Evolutionary conservation across 2,888 invertebrate species (phyloP).

Genomic region (Ashinkailepas kermadecensis): DNA sequence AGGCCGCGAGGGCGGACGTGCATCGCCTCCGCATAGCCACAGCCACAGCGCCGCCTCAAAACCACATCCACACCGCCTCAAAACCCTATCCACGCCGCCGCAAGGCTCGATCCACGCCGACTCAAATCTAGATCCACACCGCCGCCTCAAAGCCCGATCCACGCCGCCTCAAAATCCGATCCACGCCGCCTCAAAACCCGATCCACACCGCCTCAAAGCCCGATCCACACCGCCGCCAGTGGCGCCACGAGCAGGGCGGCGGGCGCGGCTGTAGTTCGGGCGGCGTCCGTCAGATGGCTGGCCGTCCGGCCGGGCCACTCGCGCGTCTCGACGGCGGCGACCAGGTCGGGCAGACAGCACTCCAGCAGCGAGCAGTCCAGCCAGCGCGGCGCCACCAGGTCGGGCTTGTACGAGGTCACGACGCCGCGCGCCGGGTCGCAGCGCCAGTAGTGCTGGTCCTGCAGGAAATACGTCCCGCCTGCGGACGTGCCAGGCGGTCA

Average conservation of each 20-base stretch:
- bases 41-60: too few species aligned
- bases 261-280: not conserved
- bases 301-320: not conserved
- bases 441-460: not conserved
- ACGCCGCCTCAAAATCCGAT: not conserved
- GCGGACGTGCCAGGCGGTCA: not conserved
- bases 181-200: not conserved
- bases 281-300: not conserved
- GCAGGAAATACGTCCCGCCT: not conserved
- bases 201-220: not conserved
- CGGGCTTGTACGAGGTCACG: not conserved
- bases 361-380: not conserved
- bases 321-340: not conserved
- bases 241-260: not conserved
- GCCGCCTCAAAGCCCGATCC: too few species aligned
- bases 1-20: too few species aligned
- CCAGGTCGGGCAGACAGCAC: not conserved
- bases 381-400: conserved; percentile 16
- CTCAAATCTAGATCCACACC: too few species aligned
- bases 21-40: too few species aligned
- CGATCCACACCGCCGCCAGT: not conserved
- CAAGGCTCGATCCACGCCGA: too few species aligned
- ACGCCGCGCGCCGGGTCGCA: not conserved
- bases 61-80: too few species aligned
- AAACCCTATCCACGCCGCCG: too few species aligned